Evolutionary conservation across 2,797 vertebrate genomes (phyloP).

Genomic region (Pangasius krempfi): DNA sequence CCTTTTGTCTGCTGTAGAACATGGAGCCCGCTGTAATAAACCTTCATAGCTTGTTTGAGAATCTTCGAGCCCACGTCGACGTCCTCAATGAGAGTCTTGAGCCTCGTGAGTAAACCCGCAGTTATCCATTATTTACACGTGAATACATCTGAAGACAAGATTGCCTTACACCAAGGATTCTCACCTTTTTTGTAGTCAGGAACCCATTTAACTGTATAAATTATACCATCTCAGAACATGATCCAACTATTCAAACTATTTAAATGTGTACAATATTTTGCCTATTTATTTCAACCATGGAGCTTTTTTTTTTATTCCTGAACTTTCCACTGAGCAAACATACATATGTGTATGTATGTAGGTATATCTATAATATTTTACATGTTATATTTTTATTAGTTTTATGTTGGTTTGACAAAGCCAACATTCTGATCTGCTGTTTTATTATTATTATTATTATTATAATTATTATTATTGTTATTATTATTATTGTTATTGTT

Average conservation of each 20-base stretch:
- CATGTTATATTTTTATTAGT: not conserved
- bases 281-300: not conserved
- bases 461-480: too few species aligned
- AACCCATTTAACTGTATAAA: not conserved
- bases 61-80: conserved; percentile 82
- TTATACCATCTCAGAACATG: not conserved
- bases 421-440: too few species aligned
- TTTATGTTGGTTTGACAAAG: too few species aligned
- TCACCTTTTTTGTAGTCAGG: not conserved
- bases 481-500: too few species aligned
- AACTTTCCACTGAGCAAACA: not conserved
- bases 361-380: too few species aligned
- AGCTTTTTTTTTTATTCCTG: not conserved
- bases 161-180: not conserved
- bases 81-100: conserved; percentile 87
- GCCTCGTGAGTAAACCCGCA: conserved; percentile 81
- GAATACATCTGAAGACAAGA: not conserved
- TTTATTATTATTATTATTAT: too few species aligned
- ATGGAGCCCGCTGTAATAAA: conserved; percentile 84
- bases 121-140: not conserved
- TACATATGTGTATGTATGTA: too few species aligned
- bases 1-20: conserved; percentile 23
- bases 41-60: conserved; percentile 82
- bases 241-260: not conserved
- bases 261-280: not conserved